Evolutionary conservation across 2,797 vertebrate genomes (phyloP).

Genomic region (Enteromius viviparus): DNA sequence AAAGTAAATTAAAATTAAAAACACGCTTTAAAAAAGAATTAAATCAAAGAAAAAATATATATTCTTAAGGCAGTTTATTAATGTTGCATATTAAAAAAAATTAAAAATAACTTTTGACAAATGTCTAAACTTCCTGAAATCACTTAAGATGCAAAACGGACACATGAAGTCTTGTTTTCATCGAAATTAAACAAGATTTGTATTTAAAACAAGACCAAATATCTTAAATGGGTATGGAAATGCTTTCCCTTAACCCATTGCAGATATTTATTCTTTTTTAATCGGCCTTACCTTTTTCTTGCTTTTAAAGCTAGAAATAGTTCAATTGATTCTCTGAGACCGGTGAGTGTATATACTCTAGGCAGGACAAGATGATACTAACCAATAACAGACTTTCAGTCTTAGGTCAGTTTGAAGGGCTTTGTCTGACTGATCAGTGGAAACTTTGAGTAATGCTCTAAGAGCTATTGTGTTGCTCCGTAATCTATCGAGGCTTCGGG

Average conservation of each 20-base stretch:
- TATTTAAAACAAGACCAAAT: not conserved
- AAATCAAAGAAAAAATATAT: not conserved
- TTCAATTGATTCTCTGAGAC: not conserved
- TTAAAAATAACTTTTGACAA: not conserved
- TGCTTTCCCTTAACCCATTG: not conserved
- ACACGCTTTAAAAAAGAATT: not conserved
- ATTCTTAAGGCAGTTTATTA: not conserved
- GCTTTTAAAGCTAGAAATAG: not conserved
- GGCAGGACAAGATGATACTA: conserved; percentile 33
- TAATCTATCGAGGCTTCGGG: conserved; percentile 29
- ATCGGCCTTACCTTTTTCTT: not conserved
- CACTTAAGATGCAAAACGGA: not conserved
- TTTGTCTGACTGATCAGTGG: conserved; percentile 38
- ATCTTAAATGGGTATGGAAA: not conserved
- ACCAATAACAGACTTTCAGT: conserved; percentile 32
- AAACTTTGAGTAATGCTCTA: conserved; percentile 45
- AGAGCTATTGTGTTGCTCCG: conserved; percentile 40
- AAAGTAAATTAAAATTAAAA: too few species aligned
- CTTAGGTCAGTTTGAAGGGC: conserved; percentile 31
- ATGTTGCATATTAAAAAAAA: not conserved
- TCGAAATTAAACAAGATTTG: not conserved
- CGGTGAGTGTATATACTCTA: not conserved
- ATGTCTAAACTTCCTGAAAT: not conserved
- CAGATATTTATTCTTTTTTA: not conserved
- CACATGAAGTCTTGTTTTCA: not conserved